phyloP scores from a whole-genome alignment of 2,797 vertebrate genomes.

The Spheniscus humboldti region DNA sequence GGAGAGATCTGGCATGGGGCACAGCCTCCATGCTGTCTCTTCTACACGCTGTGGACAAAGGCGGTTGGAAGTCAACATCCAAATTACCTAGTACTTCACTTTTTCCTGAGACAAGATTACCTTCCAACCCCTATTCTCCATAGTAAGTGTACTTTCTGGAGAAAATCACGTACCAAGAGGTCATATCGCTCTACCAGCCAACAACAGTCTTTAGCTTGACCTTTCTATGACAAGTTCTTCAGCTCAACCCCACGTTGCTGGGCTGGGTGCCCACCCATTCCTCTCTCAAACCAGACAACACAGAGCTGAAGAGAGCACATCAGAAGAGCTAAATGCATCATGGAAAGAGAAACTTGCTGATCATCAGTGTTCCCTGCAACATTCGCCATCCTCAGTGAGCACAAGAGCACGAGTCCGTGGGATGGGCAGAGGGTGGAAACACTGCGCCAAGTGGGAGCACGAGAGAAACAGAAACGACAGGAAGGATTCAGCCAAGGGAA shows the following conservation, averaged over 20 bases:
- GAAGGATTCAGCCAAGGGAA: background rate
- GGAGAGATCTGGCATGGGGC: background rate
- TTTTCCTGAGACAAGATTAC: background rate
- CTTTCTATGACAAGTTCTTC: background rate
- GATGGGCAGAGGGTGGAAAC: background rate
- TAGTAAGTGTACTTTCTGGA: background rate
- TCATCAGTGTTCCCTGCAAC: background rate
- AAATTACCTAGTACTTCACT: background rate
- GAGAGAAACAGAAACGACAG: background rate
- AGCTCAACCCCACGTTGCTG: background rate
- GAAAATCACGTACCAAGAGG: rapidly evolving
- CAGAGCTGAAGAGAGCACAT: background rate
- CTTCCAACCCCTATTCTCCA: background rate
- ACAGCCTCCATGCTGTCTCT: rapidly evolving
- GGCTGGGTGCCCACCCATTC: background rate
- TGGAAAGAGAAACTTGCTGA: background rate
- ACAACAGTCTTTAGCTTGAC: background rate
- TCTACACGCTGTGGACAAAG: background rate
- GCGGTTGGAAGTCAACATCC: background rate
- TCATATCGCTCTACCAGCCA: background rate
- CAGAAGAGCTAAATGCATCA: background rate
- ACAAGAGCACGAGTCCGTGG: background rate
- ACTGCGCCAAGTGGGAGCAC: rapidly evolving
- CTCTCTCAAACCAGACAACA: background rate
- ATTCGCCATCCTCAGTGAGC: background rate